Base-by-base conservation (phyloP, 2,888 invertebrate genomes). In the Brachyopa scutellaris region DNA sequence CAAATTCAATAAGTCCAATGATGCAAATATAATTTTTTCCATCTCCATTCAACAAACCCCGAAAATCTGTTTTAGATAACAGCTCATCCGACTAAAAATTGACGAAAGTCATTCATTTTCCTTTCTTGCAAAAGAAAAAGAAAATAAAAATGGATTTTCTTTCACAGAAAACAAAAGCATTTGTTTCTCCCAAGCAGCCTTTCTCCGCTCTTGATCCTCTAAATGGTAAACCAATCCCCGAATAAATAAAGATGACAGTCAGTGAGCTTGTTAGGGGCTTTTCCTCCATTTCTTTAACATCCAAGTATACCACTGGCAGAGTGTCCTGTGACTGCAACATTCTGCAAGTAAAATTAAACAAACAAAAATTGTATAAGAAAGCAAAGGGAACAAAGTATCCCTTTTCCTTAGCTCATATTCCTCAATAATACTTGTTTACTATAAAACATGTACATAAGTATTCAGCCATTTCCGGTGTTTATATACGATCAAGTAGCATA, bases 171-270 rank as follows among this genome's bases (percentile, higher is more conserved):
- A n/a, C n/a, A 26, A 5, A 6, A 5, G 26, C 26, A 5, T 26
- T 26, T 26, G 26, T 26, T 26, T 36, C 11, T n/a, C 11, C 11
- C 6, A 36, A 8, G n/a, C 9, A 19, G 19, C n/a, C n/a, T n/a
- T n/a, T n/a, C n/a, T n/a, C n/a, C n/a, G n/a, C n/a, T n/a, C 45
- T 21, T 38, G 29, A 59, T 47, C 49, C 49, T 33, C 23, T 8
- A 21, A 31, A 70, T 51, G 59, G 51, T 51, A 33, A 51, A 11
- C 36, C 31, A n/a, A n/a, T 47, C 49, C 61, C 49, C 23, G 51
- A 70, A 61, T 70, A 70, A 70, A 70, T 61, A 70, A 29, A 61
- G 31, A 61, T 61, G 70, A 69, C 67, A 55, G 55, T 33, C 67
- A 45, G 23, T 26, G 45, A 69, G 69, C 69, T 69, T 36, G 45